Evolutionary conservation across 2,113 vertebrate genomes (phyloP), one percentile per base, ranked within the genome.

Genomic region (Chaetodon auriga): DNA sequence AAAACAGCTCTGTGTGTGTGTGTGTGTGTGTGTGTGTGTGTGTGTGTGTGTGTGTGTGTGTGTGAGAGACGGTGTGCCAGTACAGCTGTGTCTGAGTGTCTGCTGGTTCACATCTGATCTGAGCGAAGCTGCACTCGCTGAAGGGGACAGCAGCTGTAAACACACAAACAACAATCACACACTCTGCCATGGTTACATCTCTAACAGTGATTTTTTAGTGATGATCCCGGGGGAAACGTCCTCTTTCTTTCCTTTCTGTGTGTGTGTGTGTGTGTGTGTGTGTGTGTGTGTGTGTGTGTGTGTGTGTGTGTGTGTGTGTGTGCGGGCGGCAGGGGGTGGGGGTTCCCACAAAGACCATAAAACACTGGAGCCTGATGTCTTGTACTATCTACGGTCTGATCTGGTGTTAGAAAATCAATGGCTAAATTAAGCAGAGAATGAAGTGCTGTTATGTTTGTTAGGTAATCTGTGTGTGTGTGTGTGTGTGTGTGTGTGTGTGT

Each of bases 391-490:
- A 0, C 81, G 46, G 14, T 80, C 83, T 57, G 72, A 87, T 88
- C 71, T 87, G 73, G 65, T 87, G 84, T 87, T 86, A 16, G 85
- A 89, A 89, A 92, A 92, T 85, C 90, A 84, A 90, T 92, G 78
- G 77, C 73, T 90, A 91, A 93, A 91, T 88, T 86, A 92, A 83
- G 86, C 89, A 84, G 86, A 87, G 90, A 90, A 87, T 83, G 82
- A 89, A 90, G 81, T 79, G 88, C 71, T 81, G 86, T 88, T 72
- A 73, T 80, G 84, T 82, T 64, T 48, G 78, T 74, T 75, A 74
- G n/a, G 61, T 75, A 80, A 76, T 72, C 1, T 58, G 70, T 25
- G 63, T 1, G 46, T 23, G 16, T 46, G 38, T 25, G 58, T 10
- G 3, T 0, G 21, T 16, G 60, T 75, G 43, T 25, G 41, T 62